Evolutionary conservation across 1,140 invertebrate genomes (phyloP).

Genomic region (Samia ricini): DNA sequence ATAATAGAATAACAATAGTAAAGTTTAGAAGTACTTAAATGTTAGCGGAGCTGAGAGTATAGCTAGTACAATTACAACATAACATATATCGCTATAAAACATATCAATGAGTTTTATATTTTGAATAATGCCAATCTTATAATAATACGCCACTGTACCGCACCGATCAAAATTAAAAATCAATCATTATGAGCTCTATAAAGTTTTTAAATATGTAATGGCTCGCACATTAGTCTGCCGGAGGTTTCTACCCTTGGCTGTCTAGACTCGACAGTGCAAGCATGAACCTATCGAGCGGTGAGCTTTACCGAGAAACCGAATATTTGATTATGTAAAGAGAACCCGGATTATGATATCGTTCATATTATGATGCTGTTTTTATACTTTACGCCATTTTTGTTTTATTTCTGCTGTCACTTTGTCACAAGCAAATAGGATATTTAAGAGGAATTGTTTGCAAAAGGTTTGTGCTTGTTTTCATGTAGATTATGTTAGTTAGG

Average conservation of each 20-base stretch:
- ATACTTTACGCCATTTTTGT: no score
- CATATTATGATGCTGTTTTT: slow-evolving; percentile 28
- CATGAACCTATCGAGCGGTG: slow-evolving; percentile 20
- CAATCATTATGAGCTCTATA: slow-evolving; percentile 29
- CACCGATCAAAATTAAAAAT: slow-evolving; percentile 26
- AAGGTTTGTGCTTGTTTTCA: no score
- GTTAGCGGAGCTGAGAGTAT: no score
- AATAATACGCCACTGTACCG: background rate
- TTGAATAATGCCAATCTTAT: no score
- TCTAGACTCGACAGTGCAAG: slow-evolving; percentile 41
- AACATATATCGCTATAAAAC: no score
- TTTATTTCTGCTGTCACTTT: background rate
- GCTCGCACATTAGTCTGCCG: slow-evolving; percentile 28
- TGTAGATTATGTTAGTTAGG: no score
- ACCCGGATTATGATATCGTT: background rate
- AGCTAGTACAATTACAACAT: no score
- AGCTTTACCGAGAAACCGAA: slow-evolving; percentile 38
- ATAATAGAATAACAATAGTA: no score
- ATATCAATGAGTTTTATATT: no score
- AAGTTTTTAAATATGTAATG: slow-evolving; percentile 36
- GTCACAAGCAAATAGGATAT: no score
- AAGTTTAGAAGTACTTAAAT: no score
- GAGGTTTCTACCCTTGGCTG: slow-evolving; percentile 19
- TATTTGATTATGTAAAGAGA: slow-evolving; percentile 63
- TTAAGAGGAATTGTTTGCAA: no score